Conservation (phyloP, 1,140 invertebrate species). For the Drosophila lini region DNA sequence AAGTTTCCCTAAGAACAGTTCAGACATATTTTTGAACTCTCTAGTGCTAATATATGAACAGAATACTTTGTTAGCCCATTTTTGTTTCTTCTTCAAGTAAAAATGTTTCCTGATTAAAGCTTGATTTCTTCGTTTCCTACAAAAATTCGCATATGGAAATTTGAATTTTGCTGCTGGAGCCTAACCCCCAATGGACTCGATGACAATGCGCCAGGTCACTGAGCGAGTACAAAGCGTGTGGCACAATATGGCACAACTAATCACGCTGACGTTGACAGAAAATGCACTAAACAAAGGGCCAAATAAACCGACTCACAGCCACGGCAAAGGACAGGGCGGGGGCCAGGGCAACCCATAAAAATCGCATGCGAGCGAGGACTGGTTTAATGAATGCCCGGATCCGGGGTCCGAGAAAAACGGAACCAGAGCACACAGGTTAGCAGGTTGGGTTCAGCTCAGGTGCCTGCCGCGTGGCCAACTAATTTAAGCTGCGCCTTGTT, state of each 20-base stretch:
- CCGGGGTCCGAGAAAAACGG: constrained; percentile 39
- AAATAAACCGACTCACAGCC: constrained; percentile 44
- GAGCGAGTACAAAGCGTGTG: constrained; percentile 39
- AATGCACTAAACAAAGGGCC: constrained; percentile 62
- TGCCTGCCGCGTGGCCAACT: constrained; percentile 55
- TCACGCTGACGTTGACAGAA: constrained; percentile 75
- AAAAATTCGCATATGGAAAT: constrained; percentile 9
- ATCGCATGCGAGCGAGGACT: constrained; percentile 46
- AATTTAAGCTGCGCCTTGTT: constrained; percentile 76
- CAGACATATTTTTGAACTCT: too few species aligned
- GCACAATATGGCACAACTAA: constrained; percentile 63
- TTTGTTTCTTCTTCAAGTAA: not conserved
- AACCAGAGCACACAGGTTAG: constrained; percentile 42
- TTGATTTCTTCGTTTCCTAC: not conserved
- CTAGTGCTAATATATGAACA: too few species aligned
- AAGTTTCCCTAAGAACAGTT: too few species aligned
- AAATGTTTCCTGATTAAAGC: not conserved
- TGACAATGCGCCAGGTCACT: constrained; percentile 38
- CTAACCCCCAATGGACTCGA: constrained; percentile 37
- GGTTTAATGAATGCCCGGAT: constrained; percentile 60
- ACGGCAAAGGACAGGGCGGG: constrained; percentile 18
- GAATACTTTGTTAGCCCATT: too few species aligned
- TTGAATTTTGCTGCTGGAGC: constrained; percentile 4
- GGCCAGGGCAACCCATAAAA: constrained; percentile 35
- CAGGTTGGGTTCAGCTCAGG: constrained; percentile 41